Conservation (phyloP, 2,888 invertebrate genomes). For the Tuta absoluta region DNA sequence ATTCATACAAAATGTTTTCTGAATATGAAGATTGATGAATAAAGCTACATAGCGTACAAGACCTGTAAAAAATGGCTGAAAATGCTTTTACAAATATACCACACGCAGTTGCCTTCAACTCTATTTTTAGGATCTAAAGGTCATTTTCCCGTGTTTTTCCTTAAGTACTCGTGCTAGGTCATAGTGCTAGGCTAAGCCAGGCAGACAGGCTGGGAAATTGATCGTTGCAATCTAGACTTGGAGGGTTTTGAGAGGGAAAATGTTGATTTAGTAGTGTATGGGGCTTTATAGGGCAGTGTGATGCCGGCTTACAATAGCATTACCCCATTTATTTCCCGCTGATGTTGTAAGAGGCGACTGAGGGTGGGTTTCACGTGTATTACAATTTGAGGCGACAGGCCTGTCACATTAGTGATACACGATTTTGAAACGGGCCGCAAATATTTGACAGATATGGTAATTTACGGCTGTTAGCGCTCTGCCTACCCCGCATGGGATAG, state of each 20-base stretch:
- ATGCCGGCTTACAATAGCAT: too few species aligned
- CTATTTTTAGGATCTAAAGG: conserved; percentile 16
- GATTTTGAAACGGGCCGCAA: too few species aligned
- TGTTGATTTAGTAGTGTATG: neutral
- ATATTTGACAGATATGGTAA: too few species aligned
- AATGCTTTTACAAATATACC: neutral
- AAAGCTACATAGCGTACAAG: neutral
- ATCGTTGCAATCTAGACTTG: conserved; percentile 47
- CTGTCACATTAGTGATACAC: too few species aligned
- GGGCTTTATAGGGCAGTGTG: too few species aligned
- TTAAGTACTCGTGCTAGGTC: conserved; percentile 34
- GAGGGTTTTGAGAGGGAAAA: conserved; percentile 8
- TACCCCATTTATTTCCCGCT: too few species aligned
- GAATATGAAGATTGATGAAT: neutral
- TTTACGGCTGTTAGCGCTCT: too few species aligned
- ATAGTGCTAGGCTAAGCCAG: conserved; percentile 47
- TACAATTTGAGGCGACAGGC: too few species aligned
- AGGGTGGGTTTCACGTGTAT: too few species aligned
- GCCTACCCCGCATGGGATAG: too few species aligned
- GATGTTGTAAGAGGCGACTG: too few species aligned
- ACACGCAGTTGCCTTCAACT: neutral
- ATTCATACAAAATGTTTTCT: neutral
- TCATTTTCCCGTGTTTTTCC: conserved; percentile 30
- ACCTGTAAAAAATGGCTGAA: neutral
- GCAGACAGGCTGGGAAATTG: conserved; percentile 47